Evolutionary conservation across 2,113 vertebrate genomes (phyloP).

Genomic region (Sialia sialis): DNA sequence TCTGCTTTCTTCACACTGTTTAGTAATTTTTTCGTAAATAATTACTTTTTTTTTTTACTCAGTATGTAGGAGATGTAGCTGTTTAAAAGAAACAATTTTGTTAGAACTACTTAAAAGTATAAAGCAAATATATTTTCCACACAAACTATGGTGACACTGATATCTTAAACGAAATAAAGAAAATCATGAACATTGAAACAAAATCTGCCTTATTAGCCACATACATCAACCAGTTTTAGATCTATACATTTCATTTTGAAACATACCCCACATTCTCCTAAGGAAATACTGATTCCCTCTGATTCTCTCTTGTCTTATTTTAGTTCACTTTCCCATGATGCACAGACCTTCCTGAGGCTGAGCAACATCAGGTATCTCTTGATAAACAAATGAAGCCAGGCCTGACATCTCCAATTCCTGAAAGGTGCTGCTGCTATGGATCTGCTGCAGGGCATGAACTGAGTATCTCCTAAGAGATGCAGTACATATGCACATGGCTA

Average conservation of each 20-base stretch:
- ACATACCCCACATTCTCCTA: background rate
- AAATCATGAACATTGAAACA: background rate
- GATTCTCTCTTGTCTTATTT: background rate
- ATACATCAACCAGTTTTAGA: background rate
- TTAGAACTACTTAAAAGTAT: background rate
- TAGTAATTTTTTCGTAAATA: background rate
- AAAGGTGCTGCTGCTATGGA: fast-evolving
- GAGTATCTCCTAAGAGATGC: background rate
- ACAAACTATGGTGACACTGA: background rate
- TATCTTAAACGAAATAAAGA: background rate
- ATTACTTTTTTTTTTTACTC: background rate
- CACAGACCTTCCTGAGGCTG: background rate
- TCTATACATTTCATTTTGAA: background rate
- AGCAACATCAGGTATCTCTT: background rate
- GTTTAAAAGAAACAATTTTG: background rate
- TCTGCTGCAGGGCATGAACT: background rate
- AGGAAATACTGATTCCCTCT: background rate
- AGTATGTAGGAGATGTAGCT: background rate
- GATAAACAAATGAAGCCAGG: background rate
- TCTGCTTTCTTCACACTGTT: background rate
- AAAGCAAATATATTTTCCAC: background rate
- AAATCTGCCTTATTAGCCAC: background rate
- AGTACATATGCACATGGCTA: background rate
- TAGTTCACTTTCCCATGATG: background rate
- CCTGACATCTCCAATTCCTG: background rate